Evolutionary conservation across 2,797 vertebrate genomes (phyloP).

Genomic region (Numenius phaeopus): DNA sequence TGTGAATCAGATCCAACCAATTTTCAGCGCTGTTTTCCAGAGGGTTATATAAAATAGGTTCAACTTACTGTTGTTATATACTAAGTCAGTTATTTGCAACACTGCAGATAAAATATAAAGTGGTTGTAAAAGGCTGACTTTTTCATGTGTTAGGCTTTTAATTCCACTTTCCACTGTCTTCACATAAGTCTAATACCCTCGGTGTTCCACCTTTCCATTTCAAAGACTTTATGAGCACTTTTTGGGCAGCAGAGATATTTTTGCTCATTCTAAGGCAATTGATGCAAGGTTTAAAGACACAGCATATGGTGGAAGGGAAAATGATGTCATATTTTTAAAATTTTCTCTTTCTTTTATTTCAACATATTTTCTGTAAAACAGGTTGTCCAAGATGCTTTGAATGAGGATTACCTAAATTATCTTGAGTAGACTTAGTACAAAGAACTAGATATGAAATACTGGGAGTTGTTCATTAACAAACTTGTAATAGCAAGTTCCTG

Average conservation of each 20-base stretch:
- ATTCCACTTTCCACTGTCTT: background rate
- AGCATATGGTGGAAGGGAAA: background rate
- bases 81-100: background rate
- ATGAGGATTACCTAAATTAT: background rate
- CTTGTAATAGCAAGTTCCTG: background rate
- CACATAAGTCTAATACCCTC: background rate
- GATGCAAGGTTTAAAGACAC: background rate
- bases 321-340: background rate
- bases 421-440: background rate
- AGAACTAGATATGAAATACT: background rate
- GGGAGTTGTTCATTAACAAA: background rate
- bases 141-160: background rate
- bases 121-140: background rate
- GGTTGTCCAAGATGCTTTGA: background rate
- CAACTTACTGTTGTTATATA: background rate
- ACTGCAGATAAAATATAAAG: background rate
- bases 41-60: background rate
- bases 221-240: background rate
- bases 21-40: background rate
- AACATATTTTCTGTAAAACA: background rate
- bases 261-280: background rate
- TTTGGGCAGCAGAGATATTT: background rate
- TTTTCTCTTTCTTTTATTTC: background rate
- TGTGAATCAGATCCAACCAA: background rate
- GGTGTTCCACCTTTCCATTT: background rate